A percentile compares a stretch with the other conserved stretches of the same genome.
These are phyloP conservation scores for Stramonita haemastoma DNA, from an alignment of 2,888 invertebrate genomes.

Conservation along the genomic window DNA sequence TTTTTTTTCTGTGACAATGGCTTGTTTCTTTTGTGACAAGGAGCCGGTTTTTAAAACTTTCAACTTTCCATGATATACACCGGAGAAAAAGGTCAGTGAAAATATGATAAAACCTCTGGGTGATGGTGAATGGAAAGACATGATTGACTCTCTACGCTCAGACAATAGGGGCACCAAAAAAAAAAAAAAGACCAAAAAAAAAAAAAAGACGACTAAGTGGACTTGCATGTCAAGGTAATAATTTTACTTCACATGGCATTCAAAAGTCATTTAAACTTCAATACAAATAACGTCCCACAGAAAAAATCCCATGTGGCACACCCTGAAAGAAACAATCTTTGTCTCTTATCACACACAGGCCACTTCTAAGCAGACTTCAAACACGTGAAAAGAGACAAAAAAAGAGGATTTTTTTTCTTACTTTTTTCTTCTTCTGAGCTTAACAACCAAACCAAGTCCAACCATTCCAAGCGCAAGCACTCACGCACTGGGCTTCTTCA, in stretches of 20 bases:
- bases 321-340: constrained; percentile 24
- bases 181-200: neutral
- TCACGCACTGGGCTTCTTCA: constrained; percentile 34
- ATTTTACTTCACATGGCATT: neutral
- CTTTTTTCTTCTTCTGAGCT: neutral
- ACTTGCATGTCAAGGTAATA: neutral
- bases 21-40: neutral
- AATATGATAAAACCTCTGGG: constrained; percentile 5
- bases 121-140: constrained; percentile 10
- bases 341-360: constrained; percentile 22
- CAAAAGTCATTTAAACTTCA: constrained; percentile 19
- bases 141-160: neutral
- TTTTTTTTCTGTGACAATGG: neutral
- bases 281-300: neutral
- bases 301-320: constrained; percentile 6
- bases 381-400: constrained; percentile 24
- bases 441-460: constrained; percentile 29
- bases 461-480: constrained; percentile 23
- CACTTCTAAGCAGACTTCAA: constrained; percentile 32
- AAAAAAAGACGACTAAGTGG: neutral
- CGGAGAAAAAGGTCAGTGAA: constrained; percentile 11
- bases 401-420: constrained; percentile 5
- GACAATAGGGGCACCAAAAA: neutral
- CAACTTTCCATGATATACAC: neutral
- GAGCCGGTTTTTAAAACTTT: neutral